A percentile compares a stretch with the other conserved stretches of the same genome.
These are phyloP conservation scores for Tetrao urogallus DNA, from an alignment of 2,113 vertebrate species.

Conservation along the genomic window DNA sequence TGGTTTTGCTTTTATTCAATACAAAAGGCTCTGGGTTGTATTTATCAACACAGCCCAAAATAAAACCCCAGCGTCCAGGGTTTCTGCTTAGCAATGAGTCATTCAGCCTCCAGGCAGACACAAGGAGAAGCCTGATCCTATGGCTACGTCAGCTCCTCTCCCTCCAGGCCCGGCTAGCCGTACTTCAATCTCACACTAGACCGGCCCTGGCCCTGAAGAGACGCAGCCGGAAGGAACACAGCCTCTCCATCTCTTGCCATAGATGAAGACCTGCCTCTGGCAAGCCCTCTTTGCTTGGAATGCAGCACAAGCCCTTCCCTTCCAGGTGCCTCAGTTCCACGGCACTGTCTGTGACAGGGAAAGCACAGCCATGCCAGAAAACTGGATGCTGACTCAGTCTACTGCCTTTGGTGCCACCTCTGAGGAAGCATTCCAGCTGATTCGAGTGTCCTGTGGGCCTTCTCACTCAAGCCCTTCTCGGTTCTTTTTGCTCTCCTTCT, in stretches of 20 bases:
- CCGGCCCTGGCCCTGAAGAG: no score
- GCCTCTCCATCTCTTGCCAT: no score
- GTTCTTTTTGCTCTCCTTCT: no score
- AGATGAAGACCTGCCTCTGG: background rate
- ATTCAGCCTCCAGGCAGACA: background rate
- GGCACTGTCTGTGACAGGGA: constrained; percentile 2
- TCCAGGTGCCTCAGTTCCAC: background rate
- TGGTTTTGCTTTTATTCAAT: background rate
- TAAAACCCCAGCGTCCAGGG: background rate
- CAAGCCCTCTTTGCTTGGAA: constrained; percentile 7
- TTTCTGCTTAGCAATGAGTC: background rate
- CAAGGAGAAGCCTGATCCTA: background rate
- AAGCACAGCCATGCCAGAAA: constrained; percentile 29
- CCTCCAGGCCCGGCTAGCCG: no score
- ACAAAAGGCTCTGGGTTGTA: background rate
- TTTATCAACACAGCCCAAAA: constrained; percentile 13
- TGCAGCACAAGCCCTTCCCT: constrained; percentile 9
- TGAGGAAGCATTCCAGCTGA: background rate
- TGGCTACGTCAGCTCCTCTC: no score
- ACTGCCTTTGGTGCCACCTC: constrained; percentile 5
- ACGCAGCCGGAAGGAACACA: no score
- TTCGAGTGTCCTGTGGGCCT: background rate
- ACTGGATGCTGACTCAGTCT: background rate
- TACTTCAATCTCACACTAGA: no score
- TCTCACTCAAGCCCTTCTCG: background rate